Evolutionary conservation across 2,888 invertebrate species (phyloP).

Genomic region (Eupithecia exiguata): DNA sequence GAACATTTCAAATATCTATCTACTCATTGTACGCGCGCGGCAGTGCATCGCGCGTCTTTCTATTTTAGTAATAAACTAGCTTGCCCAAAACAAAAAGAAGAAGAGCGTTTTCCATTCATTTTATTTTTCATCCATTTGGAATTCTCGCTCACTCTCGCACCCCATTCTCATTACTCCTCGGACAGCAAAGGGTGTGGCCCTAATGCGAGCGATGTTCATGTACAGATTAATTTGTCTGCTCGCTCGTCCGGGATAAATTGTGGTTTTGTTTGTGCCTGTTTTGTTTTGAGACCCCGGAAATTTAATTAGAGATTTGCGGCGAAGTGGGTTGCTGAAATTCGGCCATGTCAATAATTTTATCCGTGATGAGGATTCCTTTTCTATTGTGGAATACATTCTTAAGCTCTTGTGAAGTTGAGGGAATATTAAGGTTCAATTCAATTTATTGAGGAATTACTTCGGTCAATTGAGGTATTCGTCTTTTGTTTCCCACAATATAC

Average conservation of each 20-base stretch:
- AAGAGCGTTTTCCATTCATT: too few relatives aligned
- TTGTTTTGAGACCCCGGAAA: constrained; percentile 50
- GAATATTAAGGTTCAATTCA: background rate
- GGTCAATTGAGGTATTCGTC: background rate
- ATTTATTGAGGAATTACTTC: background rate
- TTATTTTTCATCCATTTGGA: background rate
- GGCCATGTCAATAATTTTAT: constrained; percentile 22
- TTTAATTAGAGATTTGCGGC: constrained; percentile 56
- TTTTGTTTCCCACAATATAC: background rate
- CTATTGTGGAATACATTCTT: background rate
- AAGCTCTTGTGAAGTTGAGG: background rate
- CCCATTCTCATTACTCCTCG: constrained; percentile 19
- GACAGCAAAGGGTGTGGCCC: constrained; percentile 37
- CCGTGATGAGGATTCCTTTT: background rate
- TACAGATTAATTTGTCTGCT: constrained; percentile 59
- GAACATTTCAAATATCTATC: too few relatives aligned
- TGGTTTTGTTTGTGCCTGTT: constrained; percentile 50
- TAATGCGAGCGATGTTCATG: constrained; percentile 47
- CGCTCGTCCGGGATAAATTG: constrained; percentile 57
- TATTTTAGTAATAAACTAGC: too few relatives aligned
- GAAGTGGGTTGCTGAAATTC: constrained; percentile 13
- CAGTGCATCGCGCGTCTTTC: too few relatives aligned
- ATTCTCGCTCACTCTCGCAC: constrained; percentile 9
- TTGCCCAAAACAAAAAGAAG: too few relatives aligned
- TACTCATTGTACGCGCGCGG: too few relatives aligned